Evolutionary conservation across 2,797 vertebrate genomes (phyloP).

Genomic region (Pangasius krempfi): DNA sequence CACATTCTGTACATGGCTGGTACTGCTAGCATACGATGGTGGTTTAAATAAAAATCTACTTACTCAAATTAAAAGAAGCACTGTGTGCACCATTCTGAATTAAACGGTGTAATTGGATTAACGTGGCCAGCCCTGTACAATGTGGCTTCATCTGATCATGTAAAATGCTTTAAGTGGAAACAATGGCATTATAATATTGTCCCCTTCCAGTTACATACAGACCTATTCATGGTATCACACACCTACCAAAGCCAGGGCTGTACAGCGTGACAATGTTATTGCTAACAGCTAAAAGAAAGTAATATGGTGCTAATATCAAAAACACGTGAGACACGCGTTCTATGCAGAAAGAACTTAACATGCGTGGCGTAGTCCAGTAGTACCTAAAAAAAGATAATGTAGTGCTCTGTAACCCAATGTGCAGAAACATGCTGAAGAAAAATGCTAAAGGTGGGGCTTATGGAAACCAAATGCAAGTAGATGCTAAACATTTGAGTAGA

Average conservation of each 20-base stretch:
- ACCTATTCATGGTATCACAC: not conserved
- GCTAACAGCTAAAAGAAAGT: not conserved
- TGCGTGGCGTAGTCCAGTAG: not conserved
- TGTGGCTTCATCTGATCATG: not conserved
- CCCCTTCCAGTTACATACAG: not conserved
- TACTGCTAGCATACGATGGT: conserved; percentile 10
- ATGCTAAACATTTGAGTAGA: not conserved
- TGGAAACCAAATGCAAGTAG: not conserved
- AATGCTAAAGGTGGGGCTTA: not conserved
- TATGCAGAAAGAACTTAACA: not conserved
- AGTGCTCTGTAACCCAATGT: not conserved
- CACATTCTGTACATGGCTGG: conserved; percentile 30
- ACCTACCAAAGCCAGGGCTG: not conserved
- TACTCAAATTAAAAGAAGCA: conserved; percentile 17
- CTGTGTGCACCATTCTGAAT: not conserved
- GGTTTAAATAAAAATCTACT: conserved; percentile 25
- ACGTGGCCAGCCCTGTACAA: not conserved
- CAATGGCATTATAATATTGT: not conserved
- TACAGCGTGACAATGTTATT: not conserved
- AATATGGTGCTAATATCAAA: not conserved
- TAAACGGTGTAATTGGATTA: conserved; percentile 23
- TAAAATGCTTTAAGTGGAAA: conserved; percentile 18
- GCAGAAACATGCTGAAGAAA: not conserved
- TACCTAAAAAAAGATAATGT: not conserved
- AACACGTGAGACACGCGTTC: not conserved